phyloP scores from a whole-genome alignment of 2,113 vertebrate genomes.

The Solea solea region DNA sequence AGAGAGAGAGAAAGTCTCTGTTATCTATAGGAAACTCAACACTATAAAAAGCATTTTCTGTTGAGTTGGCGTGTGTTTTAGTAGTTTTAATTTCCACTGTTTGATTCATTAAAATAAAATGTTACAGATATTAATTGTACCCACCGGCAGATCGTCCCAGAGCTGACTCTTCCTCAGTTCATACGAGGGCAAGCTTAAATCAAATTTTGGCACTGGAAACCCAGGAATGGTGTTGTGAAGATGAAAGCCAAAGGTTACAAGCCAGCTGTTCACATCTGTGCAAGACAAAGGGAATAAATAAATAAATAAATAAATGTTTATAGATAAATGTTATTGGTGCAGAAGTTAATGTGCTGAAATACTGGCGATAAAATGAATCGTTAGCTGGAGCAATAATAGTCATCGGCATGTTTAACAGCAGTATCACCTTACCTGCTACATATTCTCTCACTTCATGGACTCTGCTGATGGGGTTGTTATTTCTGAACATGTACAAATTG shows the following conservation, averaged over 20 bases:
- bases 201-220: slow-evolving; percentile 93
- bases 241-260: slow-evolving; percentile 98
- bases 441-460: slow-evolving; percentile 95
- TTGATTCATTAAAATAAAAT: slow-evolving; percentile 3
- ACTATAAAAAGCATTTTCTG: background rate
- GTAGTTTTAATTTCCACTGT: background rate
- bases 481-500: slow-evolving; percentile 98
- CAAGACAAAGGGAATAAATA: background rate
- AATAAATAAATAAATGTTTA: background rate
- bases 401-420: background rate
- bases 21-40: background rate
- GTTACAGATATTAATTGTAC: slow-evolving; percentile 49
- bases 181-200: slow-evolving; percentile 92
- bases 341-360: background rate
- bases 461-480: slow-evolving; percentile 98
- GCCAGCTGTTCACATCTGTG: slow-evolving; percentile 98
- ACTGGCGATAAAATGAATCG: background rate
- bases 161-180: slow-evolving; percentile 94
- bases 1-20: background rate
- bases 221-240: slow-evolving; percentile 98
- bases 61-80: background rate
- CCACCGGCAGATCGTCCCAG: slow-evolving; percentile 96
- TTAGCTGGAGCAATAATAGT: background rate
- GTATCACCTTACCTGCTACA: slow-evolving; percentile 87
- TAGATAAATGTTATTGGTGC: background rate